Conservation (phyloP, 1,140 invertebrate genomes). For the Frieseomelitta varia region DNA sequence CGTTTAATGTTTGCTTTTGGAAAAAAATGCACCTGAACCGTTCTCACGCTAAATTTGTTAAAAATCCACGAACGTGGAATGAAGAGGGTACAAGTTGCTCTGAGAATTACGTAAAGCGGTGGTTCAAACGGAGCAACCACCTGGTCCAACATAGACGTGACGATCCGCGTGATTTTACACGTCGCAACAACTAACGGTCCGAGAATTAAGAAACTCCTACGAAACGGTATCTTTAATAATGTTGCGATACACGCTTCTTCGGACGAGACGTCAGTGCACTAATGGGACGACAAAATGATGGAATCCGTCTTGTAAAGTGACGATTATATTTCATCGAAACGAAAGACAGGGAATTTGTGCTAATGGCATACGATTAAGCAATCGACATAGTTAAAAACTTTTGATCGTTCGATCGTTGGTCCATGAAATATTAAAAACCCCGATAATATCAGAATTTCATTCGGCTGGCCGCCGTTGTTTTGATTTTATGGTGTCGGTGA, state of each 20-base stretch:
- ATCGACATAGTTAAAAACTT: background rate
- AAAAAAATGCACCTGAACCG: too few relatives aligned
- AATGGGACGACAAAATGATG: background rate
- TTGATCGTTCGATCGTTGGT: background rate
- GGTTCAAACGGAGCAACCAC: too few relatives aligned
- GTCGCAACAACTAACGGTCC: constrained; percentile 26
- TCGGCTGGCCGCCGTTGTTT: background rate
- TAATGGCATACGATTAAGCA: background rate
- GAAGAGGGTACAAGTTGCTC: background rate
- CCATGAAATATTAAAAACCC: background rate
- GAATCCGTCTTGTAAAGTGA: background rate
- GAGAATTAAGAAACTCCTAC: background rate
- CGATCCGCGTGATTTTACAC: constrained; percentile 31
- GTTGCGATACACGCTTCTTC: background rate
- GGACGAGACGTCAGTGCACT: background rate
- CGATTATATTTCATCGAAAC: background rate
- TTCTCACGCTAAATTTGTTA: background rate
- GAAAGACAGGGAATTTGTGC: background rate
- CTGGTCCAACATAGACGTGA: background rate
- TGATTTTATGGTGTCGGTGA: background rate
- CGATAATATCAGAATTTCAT: background rate
- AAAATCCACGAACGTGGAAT: background rate
- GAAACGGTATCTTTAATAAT: constrained; percentile 39
- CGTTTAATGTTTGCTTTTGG: background rate
- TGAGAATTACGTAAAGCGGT: background rate